Conservation (phyloP, 2,113 vertebrate species). For the Sylvia atricapilla region DNA sequence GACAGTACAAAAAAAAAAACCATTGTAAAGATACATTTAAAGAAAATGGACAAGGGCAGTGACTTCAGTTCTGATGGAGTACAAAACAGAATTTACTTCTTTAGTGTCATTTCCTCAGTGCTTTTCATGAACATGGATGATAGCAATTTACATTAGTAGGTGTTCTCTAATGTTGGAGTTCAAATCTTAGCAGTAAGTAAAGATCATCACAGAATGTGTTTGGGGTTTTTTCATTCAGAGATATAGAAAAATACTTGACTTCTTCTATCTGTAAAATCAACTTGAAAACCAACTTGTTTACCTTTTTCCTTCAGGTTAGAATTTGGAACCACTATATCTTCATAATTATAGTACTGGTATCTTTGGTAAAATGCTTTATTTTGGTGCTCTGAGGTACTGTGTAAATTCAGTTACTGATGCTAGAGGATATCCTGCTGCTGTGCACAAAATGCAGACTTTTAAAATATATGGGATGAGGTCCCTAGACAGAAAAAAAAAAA, state of each 20-base stretch:
- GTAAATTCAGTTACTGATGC: neutral
- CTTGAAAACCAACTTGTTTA: neutral
- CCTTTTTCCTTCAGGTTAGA: neutral
- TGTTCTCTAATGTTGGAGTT: neutral
- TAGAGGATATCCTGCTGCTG: neutral
- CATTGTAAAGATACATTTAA: neutral
- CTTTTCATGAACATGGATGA: neutral
- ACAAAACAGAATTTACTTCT: neutral
- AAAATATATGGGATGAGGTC: neutral
- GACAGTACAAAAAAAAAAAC: neutral
- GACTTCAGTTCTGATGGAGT: neutral
- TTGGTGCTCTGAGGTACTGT: neutral
- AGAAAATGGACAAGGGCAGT: neutral
- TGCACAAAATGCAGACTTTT: neutral
- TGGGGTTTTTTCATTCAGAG: neutral
- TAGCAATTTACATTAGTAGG: neutral
- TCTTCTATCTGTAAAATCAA: neutral
- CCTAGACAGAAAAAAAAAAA: neutral
- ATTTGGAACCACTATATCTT: neutral
- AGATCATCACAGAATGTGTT: neutral
- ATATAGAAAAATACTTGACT: neutral
- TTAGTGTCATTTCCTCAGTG: neutral
- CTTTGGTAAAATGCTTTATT: neutral
- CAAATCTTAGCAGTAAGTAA: neutral
- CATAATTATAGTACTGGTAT: neutral